Evolutionary conservation across 2,888 invertebrate species (phyloP).

Genomic region (Amiota communis): DNA sequence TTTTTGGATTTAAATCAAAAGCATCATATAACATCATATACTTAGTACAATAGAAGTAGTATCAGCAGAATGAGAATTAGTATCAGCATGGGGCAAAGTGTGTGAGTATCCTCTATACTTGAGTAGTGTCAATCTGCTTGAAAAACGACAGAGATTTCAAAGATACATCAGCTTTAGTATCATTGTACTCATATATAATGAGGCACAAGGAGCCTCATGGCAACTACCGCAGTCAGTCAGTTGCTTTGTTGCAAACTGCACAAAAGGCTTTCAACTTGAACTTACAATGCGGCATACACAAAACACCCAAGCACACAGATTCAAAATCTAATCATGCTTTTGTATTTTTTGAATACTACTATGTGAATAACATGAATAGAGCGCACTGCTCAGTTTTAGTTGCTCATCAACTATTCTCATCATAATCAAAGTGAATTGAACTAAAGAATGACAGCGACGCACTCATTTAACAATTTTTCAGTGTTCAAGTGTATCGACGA

Average conservation of each 20-base stretch:
- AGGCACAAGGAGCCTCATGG: conserved; percentile 12
- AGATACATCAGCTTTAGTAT: conserved; percentile 9
- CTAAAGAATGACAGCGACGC: not conserved
- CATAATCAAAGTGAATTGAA: conserved; percentile 9
- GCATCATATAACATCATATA: not conserved
- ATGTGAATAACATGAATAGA: conserved; percentile 11
- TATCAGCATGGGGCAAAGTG: no score
- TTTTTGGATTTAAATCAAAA: not conserved
- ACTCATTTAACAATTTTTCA: conserved; percentile 19
- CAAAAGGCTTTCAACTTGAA: conserved; percentile 36
- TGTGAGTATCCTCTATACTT: no score
- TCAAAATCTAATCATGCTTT: not conserved
- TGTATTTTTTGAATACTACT: conserved; percentile 9
- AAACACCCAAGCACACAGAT: not conserved
- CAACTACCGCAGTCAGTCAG: not conserved
- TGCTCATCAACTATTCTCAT: conserved; percentile 9
- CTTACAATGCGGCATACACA: conserved; percentile 18
- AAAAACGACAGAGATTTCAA: not conserved
- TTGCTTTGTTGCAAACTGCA: conserved; percentile 21
- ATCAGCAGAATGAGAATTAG: no score
- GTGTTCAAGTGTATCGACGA: conserved; percentile 1
- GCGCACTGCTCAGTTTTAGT: not conserved
- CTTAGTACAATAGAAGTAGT: no score
- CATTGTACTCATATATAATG: conserved; percentile 22
- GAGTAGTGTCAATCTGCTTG: not conserved